A percentile compares a stretch with the other conserved stretches of the same genome.
phyloP scores from a whole-genome alignment of 1,140 invertebrate species.

The Rhyacophila brunnea region DNA sequence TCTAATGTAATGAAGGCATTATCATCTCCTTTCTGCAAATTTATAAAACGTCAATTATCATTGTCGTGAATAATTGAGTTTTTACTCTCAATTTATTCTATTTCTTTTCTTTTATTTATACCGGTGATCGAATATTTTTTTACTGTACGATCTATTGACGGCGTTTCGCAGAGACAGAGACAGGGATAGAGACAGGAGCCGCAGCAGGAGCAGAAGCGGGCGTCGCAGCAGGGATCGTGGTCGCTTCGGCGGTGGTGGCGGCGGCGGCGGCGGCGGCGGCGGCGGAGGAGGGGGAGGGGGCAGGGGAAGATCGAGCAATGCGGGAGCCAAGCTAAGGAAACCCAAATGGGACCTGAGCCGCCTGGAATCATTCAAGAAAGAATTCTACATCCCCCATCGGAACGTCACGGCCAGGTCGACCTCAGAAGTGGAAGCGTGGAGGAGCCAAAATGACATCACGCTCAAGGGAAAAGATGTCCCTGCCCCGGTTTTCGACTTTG shows the following conservation, averaged over 20 bases:
- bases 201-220: slow-evolving; percentile 41
- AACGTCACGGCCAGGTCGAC: slow-evolving; percentile 68
- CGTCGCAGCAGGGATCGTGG: slow-evolving; percentile 6
- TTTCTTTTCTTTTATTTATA: too few relatives aligned
- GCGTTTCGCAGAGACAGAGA: slow-evolving; percentile 42
- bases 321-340: slow-evolving; percentile 60
- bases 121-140: too few relatives aligned
- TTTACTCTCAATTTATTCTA: too few relatives aligned
- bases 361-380: slow-evolving; percentile 87
- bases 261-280: slow-evolving; percentile 46
- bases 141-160: too few relatives aligned
- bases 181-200: slow-evolving; percentile 44
- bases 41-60: too few relatives aligned
- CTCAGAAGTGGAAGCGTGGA: slow-evolving; percentile 72
- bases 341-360: slow-evolving; percentile 76
- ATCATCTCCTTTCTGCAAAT: too few relatives aligned
- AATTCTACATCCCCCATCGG: slow-evolving; percentile 84
- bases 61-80: too few relatives aligned
- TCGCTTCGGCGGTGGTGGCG: slow-evolving; percentile 41
- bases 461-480: slow-evolving; percentile 75
- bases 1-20: too few relatives aligned
- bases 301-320: slow-evolving; percentile 55
- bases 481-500: slow-evolving; percentile 80
- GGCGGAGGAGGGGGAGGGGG: slow-evolving; percentile 55
- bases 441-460: slow-evolving; percentile 76